phyloP scores from a whole-genome alignment of 2,888 invertebrate genomes.

The Papilio protenor region DNA sequence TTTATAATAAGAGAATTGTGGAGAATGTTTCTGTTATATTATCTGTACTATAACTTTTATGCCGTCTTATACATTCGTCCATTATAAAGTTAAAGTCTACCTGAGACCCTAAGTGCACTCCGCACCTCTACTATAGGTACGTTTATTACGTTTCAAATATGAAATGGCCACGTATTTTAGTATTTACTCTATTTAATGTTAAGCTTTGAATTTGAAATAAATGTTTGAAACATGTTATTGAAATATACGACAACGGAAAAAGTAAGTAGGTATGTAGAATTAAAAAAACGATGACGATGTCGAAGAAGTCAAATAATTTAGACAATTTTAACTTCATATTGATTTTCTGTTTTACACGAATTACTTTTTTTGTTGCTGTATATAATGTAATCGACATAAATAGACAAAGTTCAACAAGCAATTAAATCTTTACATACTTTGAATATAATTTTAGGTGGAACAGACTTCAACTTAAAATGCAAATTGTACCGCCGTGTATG shows the following conservation, averaged over 20 bases:
- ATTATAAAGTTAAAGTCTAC: constrained; percentile 40
- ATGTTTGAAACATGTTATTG: not conserved
- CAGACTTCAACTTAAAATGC: constrained; percentile 10
- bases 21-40: constrained; percentile 1
- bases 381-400: not conserved
- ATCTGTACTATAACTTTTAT: constrained; percentile 12
- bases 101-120: constrained; percentile 37
- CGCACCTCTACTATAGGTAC: constrained; percentile 20
- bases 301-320: not conserved
- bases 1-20: too few species aligned
- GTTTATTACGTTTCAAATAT: constrained; percentile 29
- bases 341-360: not conserved
- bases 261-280: too few species aligned
- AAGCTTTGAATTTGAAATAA: constrained; percentile 4
- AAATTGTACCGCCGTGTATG: constrained; percentile 8
- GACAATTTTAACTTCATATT: not conserved
- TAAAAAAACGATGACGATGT: too few species aligned
- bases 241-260: not conserved
- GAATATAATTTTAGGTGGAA: not conserved
- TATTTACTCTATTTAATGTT: constrained; percentile 8
- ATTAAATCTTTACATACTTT: not conserved
- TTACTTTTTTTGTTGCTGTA: too few species aligned
- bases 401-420: not conserved
- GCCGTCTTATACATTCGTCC: constrained; percentile 25
- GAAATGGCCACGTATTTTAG: constrained; percentile 19